Evolutionary conservation across 2,888 invertebrate genomes (phyloP), one percentile per base, ranked within the genome.

Genomic region (Ctenicera cuprea): DNA sequence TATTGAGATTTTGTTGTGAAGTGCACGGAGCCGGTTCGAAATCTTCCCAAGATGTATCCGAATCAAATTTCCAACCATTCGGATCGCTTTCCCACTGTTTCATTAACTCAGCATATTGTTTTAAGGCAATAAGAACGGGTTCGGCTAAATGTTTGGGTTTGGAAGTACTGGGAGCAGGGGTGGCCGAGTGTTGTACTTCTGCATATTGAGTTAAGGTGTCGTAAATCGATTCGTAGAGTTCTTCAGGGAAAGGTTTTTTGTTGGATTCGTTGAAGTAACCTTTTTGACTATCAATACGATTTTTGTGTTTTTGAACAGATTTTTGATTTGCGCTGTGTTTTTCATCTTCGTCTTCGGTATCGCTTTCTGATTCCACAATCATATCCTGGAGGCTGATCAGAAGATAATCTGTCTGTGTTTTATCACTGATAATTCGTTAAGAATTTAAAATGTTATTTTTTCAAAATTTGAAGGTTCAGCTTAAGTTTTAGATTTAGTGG

Each of bases 351-450:
- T 61, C 26, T 65, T 71, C 45, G 71, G 62, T 65, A 65, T 62
- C 5, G 41, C 30, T 11, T 66, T 78, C 26, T 85, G 77, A 73
- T 81, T 84, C 48, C 80, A 79, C 62, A 85, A 80, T 77, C 84
- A 85, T 52, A 82, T 82, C 26, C 80, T 76, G 64, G 84, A 74
- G 67, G 22, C 52, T 66, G n/a, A 63, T 14, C 12, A 74, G 37
- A 18, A 74, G 82, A 71, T 86, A 87, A 70, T 85, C 80, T 9
- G 84, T 84, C 54, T 86, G 79, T 45, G 85, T 86, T 66, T 78
- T 72, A 77, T 87, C 87, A 70, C 87, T 87, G 73, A 18, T 68
- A 48, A 22, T 43, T 48, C n/a, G 65, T 81, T 81, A 82, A 83
- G 80, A 71, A 79, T 5, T 14, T 26, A 3, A 30, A 54, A 14